These are phyloP conservation scores for Dermatemys mawii DNA, from an alignment of 2,113 vertebrate genomes.

Conservation along the genomic window DNA sequence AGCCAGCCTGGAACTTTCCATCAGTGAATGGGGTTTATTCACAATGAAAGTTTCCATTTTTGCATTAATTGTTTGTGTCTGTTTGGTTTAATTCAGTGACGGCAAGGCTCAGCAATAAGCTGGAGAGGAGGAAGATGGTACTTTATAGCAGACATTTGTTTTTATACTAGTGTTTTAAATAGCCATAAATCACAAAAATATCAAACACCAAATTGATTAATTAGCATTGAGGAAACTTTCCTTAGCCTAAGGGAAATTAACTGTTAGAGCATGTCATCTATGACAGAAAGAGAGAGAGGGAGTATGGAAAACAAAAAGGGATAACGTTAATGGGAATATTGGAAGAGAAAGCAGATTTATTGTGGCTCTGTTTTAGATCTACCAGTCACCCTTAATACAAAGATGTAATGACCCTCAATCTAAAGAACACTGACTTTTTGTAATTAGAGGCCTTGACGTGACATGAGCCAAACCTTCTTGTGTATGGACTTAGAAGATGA, in stretches of 20 bases:
- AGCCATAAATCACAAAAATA: conserved; percentile 46
- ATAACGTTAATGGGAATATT: neutral
- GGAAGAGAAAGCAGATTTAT: neutral
- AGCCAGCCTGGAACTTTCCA: neutral
- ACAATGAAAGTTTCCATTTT: neutral
- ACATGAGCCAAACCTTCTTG: no score
- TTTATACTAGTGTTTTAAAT: conserved; percentile 17
- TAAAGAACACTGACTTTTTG: neutral
- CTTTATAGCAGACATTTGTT: conserved; percentile 4
- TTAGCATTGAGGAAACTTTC: neutral
- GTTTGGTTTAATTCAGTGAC: neutral
- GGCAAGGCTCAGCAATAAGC: neutral
- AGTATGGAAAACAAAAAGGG: neutral
- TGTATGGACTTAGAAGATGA: no score
- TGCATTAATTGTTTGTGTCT: neutral
- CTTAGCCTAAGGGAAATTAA: neutral
- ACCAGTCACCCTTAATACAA: neutral
- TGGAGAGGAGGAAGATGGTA: neutral
- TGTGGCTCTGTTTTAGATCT: neutral
- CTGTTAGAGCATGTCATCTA: neutral
- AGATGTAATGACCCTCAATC: neutral
- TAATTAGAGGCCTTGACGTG: no score
- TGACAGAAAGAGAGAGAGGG: neutral
- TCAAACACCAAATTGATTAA: conserved; percentile 1
- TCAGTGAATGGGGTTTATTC: neutral